phyloP scores from a whole-genome alignment of 2,888 invertebrate genomes.

The Peribatodes rhomboidaria region DNA sequence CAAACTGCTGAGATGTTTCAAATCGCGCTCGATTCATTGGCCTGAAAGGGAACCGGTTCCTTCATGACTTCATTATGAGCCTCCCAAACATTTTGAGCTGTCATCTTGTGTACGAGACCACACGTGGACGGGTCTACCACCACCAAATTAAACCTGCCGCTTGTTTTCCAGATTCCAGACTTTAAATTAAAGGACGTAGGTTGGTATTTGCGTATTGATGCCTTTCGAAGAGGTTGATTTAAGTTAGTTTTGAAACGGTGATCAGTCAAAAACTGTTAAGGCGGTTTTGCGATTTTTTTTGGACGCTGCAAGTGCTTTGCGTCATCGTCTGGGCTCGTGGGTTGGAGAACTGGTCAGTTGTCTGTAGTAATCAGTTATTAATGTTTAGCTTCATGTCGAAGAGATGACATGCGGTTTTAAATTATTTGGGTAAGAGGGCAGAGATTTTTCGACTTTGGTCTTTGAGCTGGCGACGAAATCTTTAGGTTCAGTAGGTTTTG shows the following conservation, averaged over 20 bases:
- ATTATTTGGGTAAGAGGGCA: background rate
- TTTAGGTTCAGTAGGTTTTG: background rate
- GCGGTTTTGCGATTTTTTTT: slow-evolving; percentile 51
- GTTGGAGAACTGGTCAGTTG: slow-evolving; percentile 33
- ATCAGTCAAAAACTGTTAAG: slow-evolving; percentile 65
- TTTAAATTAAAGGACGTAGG: slow-evolving; percentile 28
- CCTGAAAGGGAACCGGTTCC: slow-evolving; percentile 46
- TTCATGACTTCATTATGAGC: slow-evolving; percentile 55
- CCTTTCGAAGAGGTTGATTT: slow-evolving; percentile 22
- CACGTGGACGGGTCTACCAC: slow-evolving; percentile 35
- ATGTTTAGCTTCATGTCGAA: slow-evolving; percentile 11
- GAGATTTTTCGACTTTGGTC: slow-evolving; percentile 10
- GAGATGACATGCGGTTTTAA: background rate
- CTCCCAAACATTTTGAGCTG: slow-evolving; percentile 50
- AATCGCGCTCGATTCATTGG: slow-evolving; percentile 26
- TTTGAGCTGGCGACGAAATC: background rate
- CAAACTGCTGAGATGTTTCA: slow-evolving; percentile 41
- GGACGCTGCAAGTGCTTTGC: slow-evolving; percentile 61
- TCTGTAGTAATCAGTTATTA: slow-evolving; percentile 23
- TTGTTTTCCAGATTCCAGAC: background rate
- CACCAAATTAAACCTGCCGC: slow-evolving; percentile 12
- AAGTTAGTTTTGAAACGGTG: slow-evolving; percentile 50
- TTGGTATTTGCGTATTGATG: slow-evolving; percentile 37
- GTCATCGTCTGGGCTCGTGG: slow-evolving; percentile 79
- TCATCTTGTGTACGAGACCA: slow-evolving; percentile 39